Percentiles rank a stretch among this genome's conserved stretches.
Evolutionary conservation across 1,140 invertebrate genomes (phyloP).

Genomic region (Oscheius sp.): DNA sequence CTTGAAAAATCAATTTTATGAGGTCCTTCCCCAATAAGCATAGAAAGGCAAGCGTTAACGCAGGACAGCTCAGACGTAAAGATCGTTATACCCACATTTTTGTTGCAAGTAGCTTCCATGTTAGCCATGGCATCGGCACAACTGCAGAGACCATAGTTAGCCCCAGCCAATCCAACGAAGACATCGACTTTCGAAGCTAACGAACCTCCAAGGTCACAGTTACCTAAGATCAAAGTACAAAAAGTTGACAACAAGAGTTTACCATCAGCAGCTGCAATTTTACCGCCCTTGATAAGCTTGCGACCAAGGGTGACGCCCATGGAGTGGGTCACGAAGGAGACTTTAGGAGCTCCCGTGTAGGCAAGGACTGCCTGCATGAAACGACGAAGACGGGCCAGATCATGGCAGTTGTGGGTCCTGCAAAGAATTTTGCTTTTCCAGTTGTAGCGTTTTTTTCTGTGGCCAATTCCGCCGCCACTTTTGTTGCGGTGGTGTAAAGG

Average conservation of each 20-base stretch:
- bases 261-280: constrained; percentile 34
- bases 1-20: too few species aligned
- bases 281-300: constrained; percentile 43
- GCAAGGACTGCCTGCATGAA: constrained; percentile 37
- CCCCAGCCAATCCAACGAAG: constrained; percentile 43
- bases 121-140: constrained; percentile 11
- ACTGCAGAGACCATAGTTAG: constrained; percentile 43
- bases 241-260: neutral
- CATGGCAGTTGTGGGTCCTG: constrained; percentile 34
- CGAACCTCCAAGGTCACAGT: constrained; percentile 35
- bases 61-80: too few species aligned
- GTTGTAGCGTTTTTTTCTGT: too few species aligned
- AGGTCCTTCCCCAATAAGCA: too few species aligned
- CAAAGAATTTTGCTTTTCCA: neutral
- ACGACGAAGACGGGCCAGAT: constrained; percentile 19
- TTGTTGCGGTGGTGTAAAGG: too few species aligned
- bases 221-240: constrained; percentile 21
- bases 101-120: constrained; percentile 38
- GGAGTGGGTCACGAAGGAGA: constrained; percentile 42
- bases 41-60: too few species aligned
- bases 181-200: constrained; percentile 34
- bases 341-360: constrained; percentile 36
- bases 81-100: constrained; percentile 20
- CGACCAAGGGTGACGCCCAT: constrained; percentile 47
- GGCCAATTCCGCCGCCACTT: too few species aligned